Evolutionary conservation across 1,140 invertebrate genomes (phyloP), one percentile per base, ranked within the genome.

Genomic region (Drosophila novamexicana): DNA sequence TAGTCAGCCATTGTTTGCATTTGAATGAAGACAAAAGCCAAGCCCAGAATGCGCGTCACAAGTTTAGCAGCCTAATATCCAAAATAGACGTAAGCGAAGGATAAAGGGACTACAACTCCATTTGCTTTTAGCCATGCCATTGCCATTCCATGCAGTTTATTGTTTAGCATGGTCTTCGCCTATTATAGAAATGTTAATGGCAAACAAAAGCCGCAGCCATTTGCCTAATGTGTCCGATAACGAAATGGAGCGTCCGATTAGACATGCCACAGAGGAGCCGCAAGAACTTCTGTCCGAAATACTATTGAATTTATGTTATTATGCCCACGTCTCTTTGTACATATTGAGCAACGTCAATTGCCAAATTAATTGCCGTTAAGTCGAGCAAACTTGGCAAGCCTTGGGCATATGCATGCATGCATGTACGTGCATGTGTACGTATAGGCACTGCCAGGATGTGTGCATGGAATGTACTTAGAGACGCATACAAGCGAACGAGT

Each of bases 311-410:
- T 74, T 57, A 79, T 71, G 65, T 49, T 79, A 18, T 56, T 59
- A 12, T 34, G n/a, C 29, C 42, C 16, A 49, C 0, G 12, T 2
- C 10, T 49, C 3, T 50, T 45, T 44, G 29, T 32, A 9, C 32
- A 37, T 54, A 47, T 71, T 49, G 45, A 61, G 63, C 49, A 75
- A 75, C 81, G 79, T 89, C 77, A 89, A 91, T 91, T 91, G 91
- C 78, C 78, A 89, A 91, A 91, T 77, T 91, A 91, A 91, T 91
- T 91, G 90, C 79, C 89, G 86, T 90, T 91, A 90, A 91, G 90
- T 91, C 81, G 86, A 88, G 85, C 78, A 81, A 90, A 80, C 56
- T 77, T 64, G 62, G 54, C 50, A 36, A 69, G 39, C 59, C 49
- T 58, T 37, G 29, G 50, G 42, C 70, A 65, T 22, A 57, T 42